Evolutionary conservation across 2,888 invertebrate species (phyloP).

Genomic region (Chesias legatella): DNA sequence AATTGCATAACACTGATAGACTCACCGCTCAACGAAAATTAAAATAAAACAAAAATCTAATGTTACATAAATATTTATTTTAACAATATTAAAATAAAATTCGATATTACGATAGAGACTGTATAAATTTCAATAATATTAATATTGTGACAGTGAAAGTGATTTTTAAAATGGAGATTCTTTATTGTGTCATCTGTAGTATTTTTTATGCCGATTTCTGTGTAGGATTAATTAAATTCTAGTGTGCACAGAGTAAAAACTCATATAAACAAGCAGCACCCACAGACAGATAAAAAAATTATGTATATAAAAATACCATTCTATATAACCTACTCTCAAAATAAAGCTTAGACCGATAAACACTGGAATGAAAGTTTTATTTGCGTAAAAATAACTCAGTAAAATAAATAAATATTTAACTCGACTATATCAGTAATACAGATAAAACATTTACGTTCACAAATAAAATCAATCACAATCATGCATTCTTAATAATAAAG

Average conservation of each 20-base stretch:
- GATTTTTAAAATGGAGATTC: constrained; percentile 63
- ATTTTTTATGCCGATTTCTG: constrained; percentile 23
- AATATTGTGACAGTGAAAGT: constrained; percentile 53
- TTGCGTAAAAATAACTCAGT: constrained; percentile 61
- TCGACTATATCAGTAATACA: constrained; percentile 23
- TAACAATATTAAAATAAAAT: constrained; percentile 68
- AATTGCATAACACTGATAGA: constrained; percentile 78
- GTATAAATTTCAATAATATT: constrained; percentile 42
- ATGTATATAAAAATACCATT: constrained; percentile 68
- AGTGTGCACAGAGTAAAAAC: constrained; percentile 48
- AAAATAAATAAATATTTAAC: constrained; percentile 36
- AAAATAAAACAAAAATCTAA: constrained; percentile 63
- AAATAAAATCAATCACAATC: constrained; percentile 42
- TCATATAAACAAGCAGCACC: constrained; percentile 63
- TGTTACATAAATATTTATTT: constrained; percentile 76
- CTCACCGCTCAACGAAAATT: constrained; percentile 46
- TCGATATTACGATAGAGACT: constrained; percentile 53
- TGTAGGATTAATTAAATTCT: constrained; percentile 30
- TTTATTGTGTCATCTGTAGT: constrained; percentile 27
- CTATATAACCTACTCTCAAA: constrained; percentile 59
- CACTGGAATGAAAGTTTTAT: constrained; percentile 73
- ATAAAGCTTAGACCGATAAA: constrained; percentile 70
- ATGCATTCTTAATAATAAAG: constrained; percentile 48
- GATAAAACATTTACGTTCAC: constrained; percentile 37
- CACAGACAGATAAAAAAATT: constrained; percentile 41